These are phyloP conservation scores for Pyrocoelia pectoralis DNA, from an alignment of 2,888 invertebrate species.

Conservation along the genomic window DNA sequence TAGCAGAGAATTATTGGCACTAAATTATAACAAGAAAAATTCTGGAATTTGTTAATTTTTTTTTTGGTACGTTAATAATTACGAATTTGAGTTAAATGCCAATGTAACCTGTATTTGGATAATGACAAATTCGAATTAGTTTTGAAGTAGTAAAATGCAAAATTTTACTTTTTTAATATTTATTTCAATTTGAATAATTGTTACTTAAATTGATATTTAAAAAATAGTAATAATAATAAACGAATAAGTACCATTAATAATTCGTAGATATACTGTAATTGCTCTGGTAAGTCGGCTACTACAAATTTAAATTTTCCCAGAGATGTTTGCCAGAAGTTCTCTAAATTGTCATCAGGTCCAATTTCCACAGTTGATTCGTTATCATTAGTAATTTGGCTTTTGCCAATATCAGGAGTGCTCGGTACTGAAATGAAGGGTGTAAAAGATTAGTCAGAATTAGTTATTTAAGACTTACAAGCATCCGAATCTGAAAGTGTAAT, in stretches of 20 bases:
- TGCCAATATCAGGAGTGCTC: slow-evolving; percentile 77
- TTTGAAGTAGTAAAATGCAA: too few relatives aligned
- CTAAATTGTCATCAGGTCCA: slow-evolving; percentile 76
- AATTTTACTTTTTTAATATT: too few relatives aligned
- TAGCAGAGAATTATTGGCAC: too few relatives aligned
- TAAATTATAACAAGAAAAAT: too few relatives aligned
- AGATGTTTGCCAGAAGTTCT: slow-evolving; percentile 92
- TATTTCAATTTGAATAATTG: too few relatives aligned
- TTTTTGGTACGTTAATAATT: too few relatives aligned
- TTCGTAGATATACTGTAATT: slow-evolving; percentile 92
- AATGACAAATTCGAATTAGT: too few relatives aligned
- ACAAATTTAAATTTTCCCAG: slow-evolving; percentile 92
- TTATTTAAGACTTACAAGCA: slow-evolving; percentile 69
- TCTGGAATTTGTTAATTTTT: too few relatives aligned
- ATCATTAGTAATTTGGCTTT: slow-evolving; percentile 78
- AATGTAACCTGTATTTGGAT: too few relatives aligned
- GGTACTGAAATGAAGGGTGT: slow-evolving; percentile 47
- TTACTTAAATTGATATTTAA: too few relatives aligned
- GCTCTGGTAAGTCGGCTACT: slow-evolving; percentile 88
- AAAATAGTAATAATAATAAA: too few relatives aligned
- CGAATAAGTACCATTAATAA: slow-evolving; percentile 73
- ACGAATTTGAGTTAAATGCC: too few relatives aligned
- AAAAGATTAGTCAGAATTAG: not conserved
- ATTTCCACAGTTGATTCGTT: slow-evolving; percentile 76
- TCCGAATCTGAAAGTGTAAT: slow-evolving; percentile 90